Evolutionary conservation across 92 coral and sea anemone genomes (phyloP), one percentile per base, ranked within the genome.

Genomic region (Heliopora coerulea): DNA sequence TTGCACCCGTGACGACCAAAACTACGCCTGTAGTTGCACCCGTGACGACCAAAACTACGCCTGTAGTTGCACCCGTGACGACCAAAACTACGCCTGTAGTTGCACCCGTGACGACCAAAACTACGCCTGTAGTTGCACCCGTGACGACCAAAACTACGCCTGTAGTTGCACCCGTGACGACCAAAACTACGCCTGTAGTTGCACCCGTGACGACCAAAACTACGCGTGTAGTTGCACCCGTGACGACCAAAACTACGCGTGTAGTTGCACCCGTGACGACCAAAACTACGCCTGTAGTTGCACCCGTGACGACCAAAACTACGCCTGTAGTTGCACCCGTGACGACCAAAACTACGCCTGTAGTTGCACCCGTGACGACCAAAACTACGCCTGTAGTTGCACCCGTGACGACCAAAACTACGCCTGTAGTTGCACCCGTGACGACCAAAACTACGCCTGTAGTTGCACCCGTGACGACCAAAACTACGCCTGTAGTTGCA

Each of bases 121-220:
- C 37, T 3, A 8, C 70, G 13, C 35, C 70, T 11, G 26, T 9
- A 14, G 60, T 75, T 41, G 5, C 70, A 42, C 35, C 63, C 49
- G 42, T 52, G 31, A 29, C 79, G 28, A 25, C 80, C 13, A 30
- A 68, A 31, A 32, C 41, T 17, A 19, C 54, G 49, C 46, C 72
- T 23, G 29, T 41, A 41, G 26, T 50, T 42, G 54, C 82, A 48
- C 1, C 82, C 33, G 18, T 77, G 59, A 35, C 84, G 42, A 11
- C 54, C 28, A 56, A 33, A 48, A 21, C 63, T 41, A 15, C 78
- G 46, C 41, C 28, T 28, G 26, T 56, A 1, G 46, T 59, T 18
- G n/a, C 65, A 54, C 18, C 72, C 23, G 33, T 64, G 12, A 54
- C 69, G 18, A 21, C 49, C 31, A 32, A 54, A 54, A 12, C 67